Base-by-base conservation (phyloP, 2,113 vertebrate species). In the Tympanuchus pallidicinctus region DNA sequence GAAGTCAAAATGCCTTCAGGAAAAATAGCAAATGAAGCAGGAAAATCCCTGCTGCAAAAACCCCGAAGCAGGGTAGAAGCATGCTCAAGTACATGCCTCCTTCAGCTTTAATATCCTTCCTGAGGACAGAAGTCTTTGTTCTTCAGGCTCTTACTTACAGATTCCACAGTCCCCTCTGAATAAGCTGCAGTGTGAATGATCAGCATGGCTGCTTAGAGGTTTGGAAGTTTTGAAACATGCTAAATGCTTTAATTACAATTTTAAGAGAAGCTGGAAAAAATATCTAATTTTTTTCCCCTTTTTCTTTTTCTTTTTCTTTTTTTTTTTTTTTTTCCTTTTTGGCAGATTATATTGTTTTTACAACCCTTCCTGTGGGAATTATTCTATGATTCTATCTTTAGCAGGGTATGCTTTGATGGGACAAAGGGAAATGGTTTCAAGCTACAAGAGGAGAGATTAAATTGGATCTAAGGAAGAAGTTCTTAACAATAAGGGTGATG, bases 41-140 rank as follows among this genome's bases (percentile, higher is more conserved):
- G 94, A 95, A 95, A 96, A 96, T 89, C 91, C 84, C 82, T 0
- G 0, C 78, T 96, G 94, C 71, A 94, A 85, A 79, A 94, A 96
- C 75, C 85, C 87, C 43, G 59, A 52, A 92, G 78, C 66, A 60
- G 24, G 24, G 64, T 54, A 87, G 77, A 89, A 89, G 48, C n/a
- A 79, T 48, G 70, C 66, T 86, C 66, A 75, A 72, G 27, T 83
- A 40, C 42, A 91, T 71, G n/a, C 14, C 32, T 87, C 84, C 84
- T 94, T 86, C 90, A 74, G 57, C 84, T 74, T 80, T 92, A 94
- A 95, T 91, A 91, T 83, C 52, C 72, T 87, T 89, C 71, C 91
- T 74, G 64, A 85, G 67, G 71, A 60, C 38, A 89, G 59, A 89
- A 3, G 32, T 45, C 79, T 96, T 92, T 89, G 91, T 94, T 92